phyloP scores from a whole-genome alignment of 2,888 invertebrate species.

The Lasioglossum zephyrum region DNA sequence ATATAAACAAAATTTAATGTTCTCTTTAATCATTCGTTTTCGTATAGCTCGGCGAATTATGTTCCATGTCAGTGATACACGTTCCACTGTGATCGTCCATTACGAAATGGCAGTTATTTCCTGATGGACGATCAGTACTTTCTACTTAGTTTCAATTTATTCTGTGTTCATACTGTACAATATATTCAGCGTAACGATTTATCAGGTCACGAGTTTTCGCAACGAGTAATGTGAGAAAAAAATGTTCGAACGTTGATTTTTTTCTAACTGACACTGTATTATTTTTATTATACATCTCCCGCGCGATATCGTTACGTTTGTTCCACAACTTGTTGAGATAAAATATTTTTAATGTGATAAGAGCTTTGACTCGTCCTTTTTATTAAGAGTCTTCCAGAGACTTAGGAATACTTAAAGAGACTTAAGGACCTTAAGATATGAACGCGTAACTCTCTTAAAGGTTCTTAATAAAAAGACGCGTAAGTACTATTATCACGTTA shows the following conservation, averaged over 20 bases:
- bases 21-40: background rate
- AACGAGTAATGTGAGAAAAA: background rate
- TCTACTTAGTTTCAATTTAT: background rate
- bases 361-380: background rate
- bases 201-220: too few relatives aligned
- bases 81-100: background rate
- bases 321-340: background rate
- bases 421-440: background rate
- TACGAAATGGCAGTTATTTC: too few relatives aligned
- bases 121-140: background rate
- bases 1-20: slow-evolving; percentile 10
- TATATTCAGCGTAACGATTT: background rate
- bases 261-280: background rate
- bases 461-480: background rate
- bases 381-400: background rate
- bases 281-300: background rate
- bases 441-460: background rate
- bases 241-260: too few relatives aligned
- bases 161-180: background rate
- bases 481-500: background rate
- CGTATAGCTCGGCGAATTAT: background rate
- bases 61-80: background rate
- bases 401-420: background rate
- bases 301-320: background rate
- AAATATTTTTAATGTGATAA: background rate